A percentile compares a stretch with the other conserved stretches of the same genome.
phyloP scores from a whole-genome alignment of 1,140 invertebrate genomes.

The Drosophila varians region DNA sequence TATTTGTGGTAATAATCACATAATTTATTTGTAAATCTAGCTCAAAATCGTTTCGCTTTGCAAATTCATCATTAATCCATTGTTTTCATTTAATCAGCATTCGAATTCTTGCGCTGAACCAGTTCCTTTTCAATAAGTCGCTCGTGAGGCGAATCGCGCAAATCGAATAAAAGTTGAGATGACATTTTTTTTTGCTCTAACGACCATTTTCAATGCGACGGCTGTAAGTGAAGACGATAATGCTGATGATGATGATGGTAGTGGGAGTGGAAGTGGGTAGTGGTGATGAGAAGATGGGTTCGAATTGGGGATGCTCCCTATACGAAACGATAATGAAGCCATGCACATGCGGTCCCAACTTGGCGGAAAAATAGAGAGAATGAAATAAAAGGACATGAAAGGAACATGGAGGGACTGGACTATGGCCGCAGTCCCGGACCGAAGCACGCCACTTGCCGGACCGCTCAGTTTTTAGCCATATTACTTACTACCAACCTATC shows the following conservation, averaged over 20 bases:
- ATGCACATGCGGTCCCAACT: constrained; percentile 51
- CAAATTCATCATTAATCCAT: background rate
- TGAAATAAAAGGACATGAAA: background rate
- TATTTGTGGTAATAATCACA: too few relatives aligned
- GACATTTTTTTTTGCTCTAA: constrained; percentile 59
- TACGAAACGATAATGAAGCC: constrained; percentile 71
- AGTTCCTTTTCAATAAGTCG: constrained; percentile 25
- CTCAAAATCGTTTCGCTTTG: background rate
- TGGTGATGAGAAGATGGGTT: background rate
- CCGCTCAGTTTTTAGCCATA: constrained; percentile 1
- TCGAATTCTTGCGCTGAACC: background rate
- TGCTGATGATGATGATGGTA: constrained; percentile 24
- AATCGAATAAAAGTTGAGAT: constrained; percentile 43
- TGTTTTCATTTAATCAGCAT: background rate
- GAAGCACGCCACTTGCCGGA: constrained; percentile 30
- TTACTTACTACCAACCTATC: constrained; percentile 36
- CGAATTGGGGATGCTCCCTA: constrained; percentile 6
- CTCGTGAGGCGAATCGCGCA: constrained; percentile 35
- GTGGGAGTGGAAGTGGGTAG: constrained; percentile 16
- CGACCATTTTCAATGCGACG: constrained; percentile 30
- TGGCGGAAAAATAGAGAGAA: background rate
- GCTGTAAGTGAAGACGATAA: constrained; percentile 45
- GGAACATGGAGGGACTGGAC: background rate
- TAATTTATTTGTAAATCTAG: background rate
- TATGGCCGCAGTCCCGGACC: constrained; percentile 49